Base-by-base conservation (phyloP, 1,140 invertebrate genomes). In the Drosophila ercepeae region DNA sequence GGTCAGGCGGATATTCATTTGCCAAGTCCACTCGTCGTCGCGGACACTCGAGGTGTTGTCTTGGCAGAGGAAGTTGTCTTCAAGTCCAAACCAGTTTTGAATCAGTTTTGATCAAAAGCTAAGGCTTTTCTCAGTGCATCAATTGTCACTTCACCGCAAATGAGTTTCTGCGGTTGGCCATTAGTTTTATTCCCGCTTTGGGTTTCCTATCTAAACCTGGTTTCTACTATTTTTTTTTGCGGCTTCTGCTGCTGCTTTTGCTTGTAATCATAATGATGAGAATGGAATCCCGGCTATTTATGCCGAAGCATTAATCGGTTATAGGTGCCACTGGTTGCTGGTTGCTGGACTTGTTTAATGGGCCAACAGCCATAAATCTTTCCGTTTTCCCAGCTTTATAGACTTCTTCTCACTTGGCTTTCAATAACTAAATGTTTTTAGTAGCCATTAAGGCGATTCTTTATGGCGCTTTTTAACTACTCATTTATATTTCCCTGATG, bases 1-100 rank as follows among this genome's bases (percentile, higher is more conserved):
- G 79, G 79, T 83, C 81, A 83, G 53, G 60, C 67, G 67, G 72
- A 76, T 73, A 64, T 57, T 75, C 44, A 63, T 77, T 83, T 60
- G 78, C 39, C 41, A 68, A 49, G 45, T 61, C 32, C 39, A 48
- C 57, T 65, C 60, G 52, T 65, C 46, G 65, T 46, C 59, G 65
- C 61, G 51, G 65, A 48, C 60, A 69, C 61, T 59, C 49, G 52
- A 53, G 74, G 36, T 69, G 54, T 69, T n/a, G n/a, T n/a, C n/a
- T 75, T 36, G 36, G 49, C 14, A 9, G 19, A 39, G n/a, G 49
- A 55, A 61, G 70, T 75, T 58, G 53, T 67, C 42, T 57, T 21
- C 21, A 21, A 73, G 82, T 77, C 77, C 67, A 78, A 82, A 83
- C 78, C 74, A 70, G 78, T 82, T 82, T 57, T 9, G 13, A 14